phyloP scores from a whole-genome alignment of 2,113 vertebrate species.

The Nothobranchius kuhntae region DNA sequence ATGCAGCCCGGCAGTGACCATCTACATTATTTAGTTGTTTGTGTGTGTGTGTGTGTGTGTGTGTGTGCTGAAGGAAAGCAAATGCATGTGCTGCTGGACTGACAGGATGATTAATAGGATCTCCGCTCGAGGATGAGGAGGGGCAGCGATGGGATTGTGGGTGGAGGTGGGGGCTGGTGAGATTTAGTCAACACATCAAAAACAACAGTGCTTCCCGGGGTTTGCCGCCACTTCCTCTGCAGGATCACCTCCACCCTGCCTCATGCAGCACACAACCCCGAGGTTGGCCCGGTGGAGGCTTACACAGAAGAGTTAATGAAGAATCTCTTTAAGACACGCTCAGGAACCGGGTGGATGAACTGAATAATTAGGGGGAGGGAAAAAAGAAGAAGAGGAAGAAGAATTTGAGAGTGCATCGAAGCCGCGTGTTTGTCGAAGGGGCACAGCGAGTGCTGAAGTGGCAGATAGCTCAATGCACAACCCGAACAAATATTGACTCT shows the following conservation, averaged over 20 bases:
- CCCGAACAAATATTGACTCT: constrained; percentile 57
- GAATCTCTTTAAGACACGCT: constrained; percentile 30
- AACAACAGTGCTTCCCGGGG: constrained; percentile 65
- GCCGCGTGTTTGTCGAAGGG: constrained; percentile 41
- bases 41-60: constrained; percentile 52
- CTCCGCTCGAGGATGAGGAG: constrained; percentile 33
- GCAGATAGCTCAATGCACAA: constrained; percentile 39
- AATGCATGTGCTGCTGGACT: constrained; percentile 50
- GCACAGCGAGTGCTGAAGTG: constrained; percentile 45
- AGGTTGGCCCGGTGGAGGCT: constrained; percentile 3
- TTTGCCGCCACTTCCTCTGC: constrained; percentile 61
- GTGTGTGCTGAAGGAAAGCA: constrained; percentile 39
- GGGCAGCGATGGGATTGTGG: constrained; percentile 23
- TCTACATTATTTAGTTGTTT: constrained; percentile 74
- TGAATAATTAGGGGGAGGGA: constrained; percentile 21
- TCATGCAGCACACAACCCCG: constrained; percentile 16
- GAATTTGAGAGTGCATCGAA: constrained; percentile 29
- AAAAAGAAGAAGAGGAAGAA: constrained; percentile 2
- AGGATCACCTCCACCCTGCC: constrained; percentile 16
- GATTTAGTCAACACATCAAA: constrained; percentile 72
- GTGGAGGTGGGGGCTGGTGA: constrained; percentile 51
- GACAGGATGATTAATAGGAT: constrained; percentile 75
- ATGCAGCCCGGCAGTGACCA: constrained; percentile 36
- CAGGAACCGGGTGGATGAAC: constrained; percentile 5
- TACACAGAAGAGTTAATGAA: constrained; percentile 43